Percentiles rank a stretch among this genome's conserved stretches.
phyloP scores from a whole-genome alignment of 2,113 vertebrate genomes.

The Psilopsiagon aurifrons region DNA sequence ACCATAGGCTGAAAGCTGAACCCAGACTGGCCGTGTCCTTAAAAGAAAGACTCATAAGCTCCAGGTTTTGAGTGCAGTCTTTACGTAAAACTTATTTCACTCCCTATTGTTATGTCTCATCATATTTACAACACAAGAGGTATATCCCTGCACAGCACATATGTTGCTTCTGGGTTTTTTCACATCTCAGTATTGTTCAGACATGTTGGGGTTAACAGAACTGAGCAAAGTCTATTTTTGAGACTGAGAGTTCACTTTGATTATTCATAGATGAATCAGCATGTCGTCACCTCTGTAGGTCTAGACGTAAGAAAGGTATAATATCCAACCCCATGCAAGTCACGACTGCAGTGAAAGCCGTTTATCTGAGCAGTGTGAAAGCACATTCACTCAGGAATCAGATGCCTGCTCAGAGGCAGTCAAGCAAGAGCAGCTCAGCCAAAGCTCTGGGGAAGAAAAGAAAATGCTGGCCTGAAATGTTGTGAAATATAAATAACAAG shows the following conservation, averaged over 20 bases:
- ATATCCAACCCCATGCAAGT: neutral
- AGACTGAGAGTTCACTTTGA: neutral
- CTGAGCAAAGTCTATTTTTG: slow-evolving; percentile 11
- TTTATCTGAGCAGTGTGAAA: slow-evolving; percentile 14
- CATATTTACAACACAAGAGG: neutral
- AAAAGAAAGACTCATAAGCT: neutral
- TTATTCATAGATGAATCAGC: slow-evolving; percentile 58
- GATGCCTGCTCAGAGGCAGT: slow-evolving; percentile 20
- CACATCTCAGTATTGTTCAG: neutral
- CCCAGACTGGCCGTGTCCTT: neutral
- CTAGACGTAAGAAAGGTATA: neutral
- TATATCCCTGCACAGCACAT: neutral
- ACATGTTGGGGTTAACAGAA: neutral
- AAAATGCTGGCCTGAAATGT: slow-evolving; percentile 31
- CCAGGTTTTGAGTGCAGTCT: neutral
- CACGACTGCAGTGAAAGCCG: neutral
- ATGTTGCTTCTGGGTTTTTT: neutral
- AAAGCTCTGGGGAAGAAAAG: slow-evolving; percentile 50
- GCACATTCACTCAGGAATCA: slow-evolving; percentile 6
- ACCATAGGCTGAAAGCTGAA: neutral
- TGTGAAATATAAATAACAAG: slow-evolving; percentile 55
- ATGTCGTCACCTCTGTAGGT: neutral
- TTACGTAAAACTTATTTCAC: neutral
- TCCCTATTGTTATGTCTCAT: neutral
- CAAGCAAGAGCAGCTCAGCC: slow-evolving; percentile 53